Percentiles rank a stretch among this genome's conserved stretches.
Evolutionary conservation across 2,113 vertebrate genomes (phyloP).

Genomic region (Ptyas mucosa): DNA sequence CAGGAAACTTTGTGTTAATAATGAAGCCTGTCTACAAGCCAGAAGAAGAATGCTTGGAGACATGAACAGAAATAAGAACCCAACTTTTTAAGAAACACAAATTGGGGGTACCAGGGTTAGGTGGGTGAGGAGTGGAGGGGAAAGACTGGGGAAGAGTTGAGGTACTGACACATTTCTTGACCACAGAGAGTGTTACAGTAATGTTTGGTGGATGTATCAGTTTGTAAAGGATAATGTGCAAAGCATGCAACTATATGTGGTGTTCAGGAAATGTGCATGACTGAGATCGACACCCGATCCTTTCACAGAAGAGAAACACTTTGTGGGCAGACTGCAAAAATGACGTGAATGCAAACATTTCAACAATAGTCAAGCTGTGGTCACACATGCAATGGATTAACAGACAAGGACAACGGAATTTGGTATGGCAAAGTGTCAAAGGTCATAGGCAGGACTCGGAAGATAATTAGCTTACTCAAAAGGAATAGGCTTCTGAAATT

Average conservation of each 20-base stretch:
- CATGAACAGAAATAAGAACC: conserved; percentile 59
- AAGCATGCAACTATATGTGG: conserved; percentile 55
- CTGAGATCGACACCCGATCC: conserved; percentile 31
- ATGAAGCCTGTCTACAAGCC: conserved; percentile 73
- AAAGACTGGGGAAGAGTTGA: conserved; percentile 23
- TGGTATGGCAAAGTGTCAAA: conserved; percentile 29
- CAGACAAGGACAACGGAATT: conserved; percentile 38
- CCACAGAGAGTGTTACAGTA: conserved; percentile 51
- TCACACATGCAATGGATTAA: conserved; percentile 50
- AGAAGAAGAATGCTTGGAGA: conserved; percentile 76
- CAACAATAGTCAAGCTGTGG: conserved; percentile 55
- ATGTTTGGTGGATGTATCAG: conserved; percentile 45
- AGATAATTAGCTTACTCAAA: conserved; percentile 27
- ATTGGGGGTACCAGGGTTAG: background rate
- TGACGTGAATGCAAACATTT: conserved; percentile 36
- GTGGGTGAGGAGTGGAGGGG: background rate
- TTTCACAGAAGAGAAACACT: conserved; percentile 39
- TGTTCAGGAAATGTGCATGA: conserved; percentile 38
- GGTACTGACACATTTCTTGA: conserved; percentile 63
- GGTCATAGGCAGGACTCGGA: conserved; percentile 32
- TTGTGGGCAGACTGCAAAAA: conserved; percentile 33
- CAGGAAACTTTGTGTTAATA: conserved; percentile 67
- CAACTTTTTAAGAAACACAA: conserved; percentile 63
- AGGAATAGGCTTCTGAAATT: conserved; percentile 26
- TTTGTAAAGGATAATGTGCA: conserved; percentile 46